Base-by-base conservation (phyloP, 2,797 vertebrate genomes). In the Aulostomus chinensis region DNA sequence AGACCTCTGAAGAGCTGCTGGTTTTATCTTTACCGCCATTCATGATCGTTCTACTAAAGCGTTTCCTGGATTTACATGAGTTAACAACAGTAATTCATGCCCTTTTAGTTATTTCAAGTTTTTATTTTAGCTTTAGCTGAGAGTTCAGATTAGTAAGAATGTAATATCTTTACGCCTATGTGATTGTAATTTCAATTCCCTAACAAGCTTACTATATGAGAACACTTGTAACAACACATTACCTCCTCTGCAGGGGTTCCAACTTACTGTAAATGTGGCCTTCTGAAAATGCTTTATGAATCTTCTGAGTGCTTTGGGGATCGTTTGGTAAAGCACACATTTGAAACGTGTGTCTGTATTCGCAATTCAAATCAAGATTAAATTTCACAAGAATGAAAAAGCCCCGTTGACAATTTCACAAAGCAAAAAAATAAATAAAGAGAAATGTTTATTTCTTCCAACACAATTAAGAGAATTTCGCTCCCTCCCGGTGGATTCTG, bases 341-440 rank as follows among this genome's bases (percentile, higher is more conserved):
- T 86, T 85, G 69, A 73, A 71, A 46, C 68, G 46, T 69, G 53
- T 21, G 57, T 71, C 43, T 14, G 50, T 57, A 83, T 86, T 86
- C 86, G 65, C 81, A 73, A 86, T 85, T 85, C 51, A 83, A 86
- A 81, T 86, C 51, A 76, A 75, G 53, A 70, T 51, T 42, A 66
- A 68, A 74, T 71, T 63, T 58, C 55, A 40, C 35, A 31, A 65
- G 59, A 73, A 63, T n/a, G n/a, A n/a, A n/a, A n/a, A n/a, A n/a
- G n/a, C n/a, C n/a, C n/a, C n/a, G n/a, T n/a, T n/a, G n/a, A n/a
- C n/a, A n/a, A n/a, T n/a, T n/a, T n/a, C n/a, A n/a, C n/a, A n/a
- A n/a, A n/a, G 47, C 8, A 58, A 68, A 58, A 54, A 72, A 49
- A 68, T 60, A 77, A 78, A 71, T 42, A 36, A 33, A 47, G 26